phyloP scores from a whole-genome alignment of 37 sponge, comb jelly and placozoan species.

The Chondrosia reniformis region DNA sequence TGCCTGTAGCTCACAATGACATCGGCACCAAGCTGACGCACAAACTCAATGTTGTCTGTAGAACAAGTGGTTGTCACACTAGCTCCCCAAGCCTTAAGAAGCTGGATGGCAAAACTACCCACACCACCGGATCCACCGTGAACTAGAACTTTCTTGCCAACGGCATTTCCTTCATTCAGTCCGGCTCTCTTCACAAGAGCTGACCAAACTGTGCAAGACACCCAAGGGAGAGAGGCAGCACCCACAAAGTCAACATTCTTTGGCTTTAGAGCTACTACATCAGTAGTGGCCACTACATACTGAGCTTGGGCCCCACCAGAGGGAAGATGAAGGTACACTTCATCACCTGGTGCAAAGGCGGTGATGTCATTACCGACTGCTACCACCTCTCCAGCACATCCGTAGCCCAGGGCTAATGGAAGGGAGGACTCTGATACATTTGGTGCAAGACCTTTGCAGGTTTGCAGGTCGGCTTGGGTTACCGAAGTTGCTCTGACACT shows the following conservation, averaged over 20 bases:
- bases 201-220: slow-evolving; percentile 67
- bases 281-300: slow-evolving; percentile 40
- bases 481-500: slow-evolving; percentile 66
- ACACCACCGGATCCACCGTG: slow-evolving; percentile 76
- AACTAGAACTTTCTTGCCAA: slow-evolving; percentile 66
- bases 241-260: slow-evolving; percentile 40
- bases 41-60: slow-evolving; percentile 34
- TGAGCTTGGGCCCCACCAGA: slow-evolving; percentile 59
- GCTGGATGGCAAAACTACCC: slow-evolving; percentile 74
- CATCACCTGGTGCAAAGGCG: slow-evolving; percentile 59
- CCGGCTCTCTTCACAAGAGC: slow-evolving; percentile 73
- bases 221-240: slow-evolving; percentile 80
- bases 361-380: slow-evolving; percentile 70
- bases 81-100: slow-evolving; percentile 87
- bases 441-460: slow-evolving; percentile 23
- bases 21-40: slow-evolving; percentile 72
- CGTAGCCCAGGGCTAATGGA: slow-evolving; percentile 73
- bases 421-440: neutral
- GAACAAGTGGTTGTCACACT: slow-evolving; percentile 69
- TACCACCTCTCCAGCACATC: slow-evolving; percentile 83
- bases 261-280: slow-evolving; percentile 54
- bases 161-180: slow-evolving; percentile 30
- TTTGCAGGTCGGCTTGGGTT: slow-evolving; percentile 52
- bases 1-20: slow-evolving; percentile 55
- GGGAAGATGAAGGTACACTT: slow-evolving; percentile 56